Conservation (phyloP, 92 coral and sea anemone genomes). For the Parazoanthus darwini region DNA sequence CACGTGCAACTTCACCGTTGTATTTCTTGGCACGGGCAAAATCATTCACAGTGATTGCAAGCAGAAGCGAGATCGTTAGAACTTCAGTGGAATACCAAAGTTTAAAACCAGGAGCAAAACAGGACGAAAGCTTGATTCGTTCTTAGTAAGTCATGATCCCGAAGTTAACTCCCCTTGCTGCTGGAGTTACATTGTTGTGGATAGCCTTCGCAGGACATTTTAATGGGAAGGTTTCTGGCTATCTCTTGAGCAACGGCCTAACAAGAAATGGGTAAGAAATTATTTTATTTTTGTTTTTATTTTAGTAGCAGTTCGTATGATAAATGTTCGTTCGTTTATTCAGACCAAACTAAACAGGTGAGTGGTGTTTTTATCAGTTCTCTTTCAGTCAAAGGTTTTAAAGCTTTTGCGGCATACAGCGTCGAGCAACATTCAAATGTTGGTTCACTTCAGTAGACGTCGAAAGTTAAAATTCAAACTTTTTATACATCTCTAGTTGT, state of each 20-base stretch:
- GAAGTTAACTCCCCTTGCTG: background rate
- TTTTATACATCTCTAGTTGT: too few species aligned
- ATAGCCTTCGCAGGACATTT: background rate
- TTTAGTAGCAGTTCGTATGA: background rate
- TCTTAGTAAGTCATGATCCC: background rate
- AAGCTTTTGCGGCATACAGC: too few species aligned
- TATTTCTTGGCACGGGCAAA: background rate
- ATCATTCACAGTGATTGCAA: background rate
- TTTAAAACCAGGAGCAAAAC: background rate
- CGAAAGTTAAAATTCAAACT: too few species aligned
- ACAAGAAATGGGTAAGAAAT: conserved; percentile 20
- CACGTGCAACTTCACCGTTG: too few species aligned
- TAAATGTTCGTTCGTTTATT: background rate
- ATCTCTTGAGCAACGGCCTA: conserved; percentile 9
- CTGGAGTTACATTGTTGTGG: background rate
- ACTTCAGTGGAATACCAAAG: background rate
- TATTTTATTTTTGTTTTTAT: background rate
- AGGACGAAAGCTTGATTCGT: background rate
- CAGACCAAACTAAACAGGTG: too few species aligned
- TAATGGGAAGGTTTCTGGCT: conserved; percentile 4
- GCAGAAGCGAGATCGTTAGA: background rate
- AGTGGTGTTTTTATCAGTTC: too few species aligned
- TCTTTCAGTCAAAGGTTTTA: too few species aligned
- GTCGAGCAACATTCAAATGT: too few species aligned
- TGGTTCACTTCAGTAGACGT: too few species aligned